These are phyloP conservation scores for Thryonomys swinderianus DNA, from an alignment of 2,113 vertebrate genomes.

Conservation along the genomic window DNA sequence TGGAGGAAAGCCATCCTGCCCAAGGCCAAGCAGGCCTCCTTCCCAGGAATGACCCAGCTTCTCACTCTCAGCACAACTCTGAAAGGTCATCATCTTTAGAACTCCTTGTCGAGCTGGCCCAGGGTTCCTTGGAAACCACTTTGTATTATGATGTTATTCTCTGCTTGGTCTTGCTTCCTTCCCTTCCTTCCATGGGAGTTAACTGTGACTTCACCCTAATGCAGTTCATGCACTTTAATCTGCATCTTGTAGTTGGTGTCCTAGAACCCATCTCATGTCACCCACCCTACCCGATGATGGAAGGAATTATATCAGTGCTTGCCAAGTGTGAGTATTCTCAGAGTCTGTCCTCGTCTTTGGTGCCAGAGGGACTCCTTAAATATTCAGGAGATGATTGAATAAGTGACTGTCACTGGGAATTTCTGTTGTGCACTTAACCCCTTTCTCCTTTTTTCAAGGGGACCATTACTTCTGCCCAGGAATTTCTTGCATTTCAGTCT, in stretches of 20 bases:
- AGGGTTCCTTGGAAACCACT: not conserved
- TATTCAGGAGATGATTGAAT: not conserved
- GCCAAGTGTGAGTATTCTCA: not conserved
- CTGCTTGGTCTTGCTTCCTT: not conserved
- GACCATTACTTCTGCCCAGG: not conserved
- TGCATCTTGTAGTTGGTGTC: not conserved
- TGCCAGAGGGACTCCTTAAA: not conserved
- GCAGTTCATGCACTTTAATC: not conserved
- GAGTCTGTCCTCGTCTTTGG: not conserved
- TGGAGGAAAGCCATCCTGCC: not conserved
- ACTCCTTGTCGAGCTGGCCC: not conserved
- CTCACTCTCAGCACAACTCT: not conserved
- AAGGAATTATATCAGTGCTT: not conserved
- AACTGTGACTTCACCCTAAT: not conserved
- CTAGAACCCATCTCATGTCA: not conserved
- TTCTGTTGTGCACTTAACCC: not conserved
- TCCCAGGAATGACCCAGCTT: not conserved
- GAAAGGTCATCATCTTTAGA: not conserved
- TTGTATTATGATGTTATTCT: not conserved
- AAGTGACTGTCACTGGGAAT: not conserved
- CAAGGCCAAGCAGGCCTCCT: not conserved
- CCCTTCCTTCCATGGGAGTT: not conserved
- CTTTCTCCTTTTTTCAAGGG: constrained; percentile 8
- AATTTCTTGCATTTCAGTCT: not conserved
- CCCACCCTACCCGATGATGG: not conserved